Evolutionary conservation across 2,797 vertebrate species (phyloP), one percentile per base, ranked within the genome.

Genomic region (Miichthys miiuy): DNA sequence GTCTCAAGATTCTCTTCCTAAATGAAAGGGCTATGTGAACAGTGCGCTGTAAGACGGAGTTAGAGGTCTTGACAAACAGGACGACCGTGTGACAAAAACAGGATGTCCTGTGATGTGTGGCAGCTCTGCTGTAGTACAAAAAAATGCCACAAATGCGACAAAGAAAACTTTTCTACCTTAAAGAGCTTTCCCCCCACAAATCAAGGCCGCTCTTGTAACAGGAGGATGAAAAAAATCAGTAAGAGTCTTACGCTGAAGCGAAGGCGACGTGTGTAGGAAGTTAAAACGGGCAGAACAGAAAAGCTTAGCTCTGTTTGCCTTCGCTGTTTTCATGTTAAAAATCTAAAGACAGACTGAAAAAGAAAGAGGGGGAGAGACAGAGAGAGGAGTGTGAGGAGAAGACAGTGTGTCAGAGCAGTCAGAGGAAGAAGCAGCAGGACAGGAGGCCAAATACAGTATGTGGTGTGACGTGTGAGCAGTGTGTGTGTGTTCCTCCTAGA

Each of bases 401-500:
- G 69, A 62, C 30, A 66, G 54, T 0, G 68, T 71, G 83, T 72
- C 23, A 21, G 48, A 27, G 44, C 34, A 27, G 34, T 5, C 64
- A 72, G 65, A 74, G 54, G 12, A 44, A 41, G 62, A 52, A 20
- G 44, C 79, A 72, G 72, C 30, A 23, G 42, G 42, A 44, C 68
- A 27, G 46, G 57, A 67, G 71, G 30, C 34, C 25, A 17, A 30
- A 79, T 14, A n/a, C 25, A 50, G 63, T 74, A 47, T 44, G 69
- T 46, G 27, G 10, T 30, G 57, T 17, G 27, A 12, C 41, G 65
- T 34, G 42, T 76, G n/a, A n/a, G n/a, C n/a, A n/a, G 72, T 21
- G 51, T 18, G 61, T 20, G 70, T 60, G 74, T 72, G 58, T 52
- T 80, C 66, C 23, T 84, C 77, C 77, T 71, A 38, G 75, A 80